Evolutionary conservation across 2,888 invertebrate genomes (phyloP).

Genomic region (Andrena trimmerana): DNA sequence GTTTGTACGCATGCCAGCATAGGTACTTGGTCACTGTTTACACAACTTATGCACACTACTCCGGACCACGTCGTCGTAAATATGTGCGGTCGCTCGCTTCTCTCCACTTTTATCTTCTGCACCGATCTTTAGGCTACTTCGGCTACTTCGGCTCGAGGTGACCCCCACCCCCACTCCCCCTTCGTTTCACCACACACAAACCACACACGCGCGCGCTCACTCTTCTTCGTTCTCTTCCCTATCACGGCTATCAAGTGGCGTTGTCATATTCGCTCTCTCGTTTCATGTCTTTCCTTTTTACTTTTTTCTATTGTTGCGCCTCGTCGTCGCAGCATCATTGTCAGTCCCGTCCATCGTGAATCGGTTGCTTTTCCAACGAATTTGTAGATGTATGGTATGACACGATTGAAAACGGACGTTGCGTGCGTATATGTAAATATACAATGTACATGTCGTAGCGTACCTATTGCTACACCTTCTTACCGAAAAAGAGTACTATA

Average conservation of each 20-base stretch:
- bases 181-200: conserved; percentile 2
- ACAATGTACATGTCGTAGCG: not conserved
- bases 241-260: not conserved
- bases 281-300: conserved; percentile 5
- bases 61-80: conserved; percentile 15
- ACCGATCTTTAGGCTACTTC: conserved; percentile 11
- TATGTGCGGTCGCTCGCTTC: conserved; percentile 17
- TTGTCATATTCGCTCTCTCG: conserved; percentile 17
- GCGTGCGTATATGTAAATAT: not conserved
- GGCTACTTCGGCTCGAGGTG: conserved; percentile 15
- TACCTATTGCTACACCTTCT: not conserved
- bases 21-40: conserved; percentile 15
- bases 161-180: conserved; percentile 24
- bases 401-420: not conserved
- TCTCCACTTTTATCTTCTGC: conserved; percentile 37
- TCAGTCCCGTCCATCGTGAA: not conserved
- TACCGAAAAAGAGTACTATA: not conserved
- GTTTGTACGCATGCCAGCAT: conserved; percentile 12
- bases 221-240: not conserved
- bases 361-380: conserved; percentile 2
- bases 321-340: not conserved
- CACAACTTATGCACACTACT: conserved; percentile 31
- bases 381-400: not conserved
- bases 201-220: not conserved
- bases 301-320: conserved; percentile 9